Percentiles rank a stretch among this genome's conserved stretches.
phyloP scores from a whole-genome alignment of 2,888 invertebrate genomes.

The Thereva nobilitata region DNA sequence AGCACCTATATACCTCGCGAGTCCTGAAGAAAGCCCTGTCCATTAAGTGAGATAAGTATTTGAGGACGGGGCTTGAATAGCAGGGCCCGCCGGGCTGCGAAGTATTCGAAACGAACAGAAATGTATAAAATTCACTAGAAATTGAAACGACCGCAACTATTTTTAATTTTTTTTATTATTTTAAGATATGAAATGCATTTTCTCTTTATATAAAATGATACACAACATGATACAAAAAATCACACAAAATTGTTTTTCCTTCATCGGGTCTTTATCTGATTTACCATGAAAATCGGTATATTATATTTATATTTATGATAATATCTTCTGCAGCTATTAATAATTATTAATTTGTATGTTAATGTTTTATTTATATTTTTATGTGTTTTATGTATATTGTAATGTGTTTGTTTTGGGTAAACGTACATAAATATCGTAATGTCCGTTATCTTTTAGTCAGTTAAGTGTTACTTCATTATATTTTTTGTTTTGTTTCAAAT shows the following conservation, averaged over 20 bases:
- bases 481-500: no score
- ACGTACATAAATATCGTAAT: no score
- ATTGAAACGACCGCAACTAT: not conserved
- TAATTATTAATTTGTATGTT: not conserved
- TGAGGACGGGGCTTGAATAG: no score
- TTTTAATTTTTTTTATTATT: slow-evolving; percentile 13
- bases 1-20: no score
- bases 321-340: not conserved
- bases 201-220: slow-evolving; percentile 37
- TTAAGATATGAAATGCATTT: slow-evolving; percentile 39
- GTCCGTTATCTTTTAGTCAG: no score
- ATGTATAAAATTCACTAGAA: no score
- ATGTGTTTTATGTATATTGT: not conserved
- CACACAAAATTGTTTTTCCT: slow-evolving; percentile 23
- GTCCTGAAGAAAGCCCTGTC: no score
- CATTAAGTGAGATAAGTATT: no score
- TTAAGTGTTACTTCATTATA: no score
- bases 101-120: no score
- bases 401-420: no score
- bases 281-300: slow-evolving; percentile 6
- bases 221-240: slow-evolving; percentile 40
- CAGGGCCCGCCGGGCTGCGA: no score
- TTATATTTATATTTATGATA: slow-evolving; percentile 1
- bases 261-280: slow-evolving; percentile 34
- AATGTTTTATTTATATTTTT: not conserved